Evolutionary conservation across 2,113 vertebrate genomes (phyloP), one percentile per base, ranked within the genome.

Genomic region (Oreochromis aureus): DNA sequence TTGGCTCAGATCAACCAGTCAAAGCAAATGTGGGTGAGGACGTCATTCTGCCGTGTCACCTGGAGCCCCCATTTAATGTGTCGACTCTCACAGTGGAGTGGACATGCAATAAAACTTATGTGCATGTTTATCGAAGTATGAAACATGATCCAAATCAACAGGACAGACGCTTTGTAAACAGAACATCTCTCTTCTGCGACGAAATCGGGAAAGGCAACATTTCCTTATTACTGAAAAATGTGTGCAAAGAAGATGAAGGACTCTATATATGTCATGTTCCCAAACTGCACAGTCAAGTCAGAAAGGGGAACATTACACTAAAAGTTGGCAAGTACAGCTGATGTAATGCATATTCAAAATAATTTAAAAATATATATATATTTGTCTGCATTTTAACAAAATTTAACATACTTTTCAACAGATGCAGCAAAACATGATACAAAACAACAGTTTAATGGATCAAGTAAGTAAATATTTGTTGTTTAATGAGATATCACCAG

Each of bases 321-420:
- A n/a, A n/a, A n/a, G 51, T 54, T 54, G 51, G 51, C n/a, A n/a
- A n/a, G 51, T 2, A 10, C 51, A 54, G 51, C 19, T 1, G 51
- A 54, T 51, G 7, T 51, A 19, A 51, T 19, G 48, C 48, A 51
- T 19, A 19, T 51, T 51, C 16, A 51, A 51, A 51, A 18, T 51
- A 8, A 2, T 51, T 51, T 51, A 1, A 0, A 1, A 7, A 32
- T 18, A 51, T 3, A 24, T 24, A 19, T 19, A 19, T 5, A 9
- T 1, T 51, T 51, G 1, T 8, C 48, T 19, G 48, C 16, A 51
- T 51, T 51, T 51, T 51, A 3, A 51, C 16, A 19, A 2, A 18
- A 51, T 3, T 3, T 51, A 51, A 51, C 4, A 51, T 51, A 19
- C 7, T 51, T 51, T 51, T 19, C 48, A 51, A 51, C 48, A 51